Percentiles rank a stretch among this genome's conserved stretches.
Conservation (phyloP, 2,797 vertebrate genomes). For the Rhinichthys osculus region DNA sequence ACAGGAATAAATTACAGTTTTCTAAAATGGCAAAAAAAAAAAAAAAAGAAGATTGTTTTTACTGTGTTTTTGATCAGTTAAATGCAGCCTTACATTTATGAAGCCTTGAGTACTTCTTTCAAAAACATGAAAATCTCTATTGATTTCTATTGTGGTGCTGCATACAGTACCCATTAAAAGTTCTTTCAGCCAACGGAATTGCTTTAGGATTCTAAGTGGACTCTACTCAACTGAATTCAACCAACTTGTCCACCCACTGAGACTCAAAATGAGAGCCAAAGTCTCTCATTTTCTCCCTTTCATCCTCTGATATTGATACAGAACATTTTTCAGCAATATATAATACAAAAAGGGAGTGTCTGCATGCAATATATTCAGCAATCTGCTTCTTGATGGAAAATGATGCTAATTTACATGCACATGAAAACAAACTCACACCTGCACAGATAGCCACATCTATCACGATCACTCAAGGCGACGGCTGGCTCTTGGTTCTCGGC, state of each 20-base stretch:
- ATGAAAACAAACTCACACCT: conserved; percentile 22
- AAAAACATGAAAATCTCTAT: not conserved
- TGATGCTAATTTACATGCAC: conserved; percentile 36
- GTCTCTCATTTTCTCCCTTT: not conserved
- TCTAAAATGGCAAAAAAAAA: too few species aligned
- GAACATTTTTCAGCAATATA: conserved; percentile 48
- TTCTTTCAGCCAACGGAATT: not conserved
- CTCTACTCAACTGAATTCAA: conserved; percentile 6
- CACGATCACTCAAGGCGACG: conserved; percentile 23
- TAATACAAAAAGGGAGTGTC: conserved; percentile 64
- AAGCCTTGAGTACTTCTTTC: not conserved
- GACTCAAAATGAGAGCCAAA: not conserved
- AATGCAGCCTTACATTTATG: too few species aligned
- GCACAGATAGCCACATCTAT: conserved; percentile 25
- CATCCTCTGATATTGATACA: conserved; percentile 5
- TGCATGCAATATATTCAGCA: conserved; percentile 37
- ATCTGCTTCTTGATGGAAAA: conserved; percentile 17
- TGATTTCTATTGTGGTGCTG: not conserved
- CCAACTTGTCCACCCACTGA: not conserved
- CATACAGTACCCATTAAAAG: not conserved
- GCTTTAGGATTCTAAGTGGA: conserved; percentile 2
- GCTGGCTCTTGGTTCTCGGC: conserved; percentile 26
- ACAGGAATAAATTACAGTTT: too few species aligned
- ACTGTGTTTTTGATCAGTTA: too few species aligned
- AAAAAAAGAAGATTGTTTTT: too few species aligned